These are phyloP conservation scores for Monoplex corrugatus DNA, from an alignment of 2,888 invertebrate species.

Conservation along the genomic window DNA sequence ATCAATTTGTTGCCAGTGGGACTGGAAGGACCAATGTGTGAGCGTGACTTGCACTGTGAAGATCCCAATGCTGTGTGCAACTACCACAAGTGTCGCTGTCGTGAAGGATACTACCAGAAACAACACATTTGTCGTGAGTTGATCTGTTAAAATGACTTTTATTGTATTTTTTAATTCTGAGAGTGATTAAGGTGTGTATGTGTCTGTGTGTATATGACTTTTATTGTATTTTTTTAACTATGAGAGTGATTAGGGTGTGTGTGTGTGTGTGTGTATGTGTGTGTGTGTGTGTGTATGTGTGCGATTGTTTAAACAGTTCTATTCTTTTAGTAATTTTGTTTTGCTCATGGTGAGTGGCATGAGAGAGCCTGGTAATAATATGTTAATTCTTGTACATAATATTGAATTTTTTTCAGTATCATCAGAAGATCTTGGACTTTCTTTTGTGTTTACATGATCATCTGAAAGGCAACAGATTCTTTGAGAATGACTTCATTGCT, in stretches of 20 bases:
- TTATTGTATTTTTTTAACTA: too few species aligned
- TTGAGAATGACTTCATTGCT: too few species aligned
- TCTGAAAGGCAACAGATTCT: too few species aligned
- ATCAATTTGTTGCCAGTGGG: slow-evolving; percentile 56
- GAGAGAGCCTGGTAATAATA: too few species aligned
- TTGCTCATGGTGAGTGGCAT: too few species aligned
- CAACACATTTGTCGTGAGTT: slow-evolving; percentile 73
- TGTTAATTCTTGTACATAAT: too few species aligned
- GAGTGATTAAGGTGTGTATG: not conserved
- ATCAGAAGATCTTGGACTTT: too few species aligned
- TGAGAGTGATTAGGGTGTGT: not conserved
- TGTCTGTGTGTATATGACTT: not conserved
- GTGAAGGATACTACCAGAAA: slow-evolving; percentile 66
- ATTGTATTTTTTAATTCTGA: not conserved
- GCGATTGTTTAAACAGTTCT: not conserved
- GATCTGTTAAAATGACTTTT: not conserved
- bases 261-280: not conserved
- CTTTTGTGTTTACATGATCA: too few species aligned
- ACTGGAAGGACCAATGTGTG: slow-evolving; percentile 61
- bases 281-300: not conserved
- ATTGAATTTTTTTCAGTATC: too few species aligned
- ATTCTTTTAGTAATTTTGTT: too few species aligned
- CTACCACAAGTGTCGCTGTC: slow-evolving; percentile 65
- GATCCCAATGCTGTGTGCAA: slow-evolving; percentile 71
- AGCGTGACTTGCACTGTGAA: slow-evolving; percentile 61